Base-by-base conservation (phyloP, 1,140 invertebrate genomes). In the Thalassaphorura encarpata region DNA sequence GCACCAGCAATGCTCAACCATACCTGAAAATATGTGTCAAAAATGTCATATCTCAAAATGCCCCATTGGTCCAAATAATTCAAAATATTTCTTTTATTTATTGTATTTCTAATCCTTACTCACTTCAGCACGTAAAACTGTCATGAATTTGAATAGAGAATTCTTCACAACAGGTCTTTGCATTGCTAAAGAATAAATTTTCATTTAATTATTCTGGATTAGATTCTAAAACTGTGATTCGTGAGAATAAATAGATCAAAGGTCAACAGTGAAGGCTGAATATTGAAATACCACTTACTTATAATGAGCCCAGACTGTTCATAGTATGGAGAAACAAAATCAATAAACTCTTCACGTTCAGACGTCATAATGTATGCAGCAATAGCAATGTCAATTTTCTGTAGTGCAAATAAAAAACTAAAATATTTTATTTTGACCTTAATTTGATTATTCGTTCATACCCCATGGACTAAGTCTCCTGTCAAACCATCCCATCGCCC, bases 71-170 rank as follows among this genome's bases (percentile, higher is more conserved):
- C 19, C 6, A 15, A 26, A 47, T 4, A 13, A 16, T 19, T 47
- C 21, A 47, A 8, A 13, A 13, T 47, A 5, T 13, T 24, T 24
- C 27, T 15, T 26, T 13, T 47, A 24, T 24, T 19, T 13, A 26
- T 8, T 28, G 23, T 24, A 13, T 47, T 8, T 45, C n/a, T n/a
- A 45, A 33, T 29, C n/a, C 43, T n/a, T 18, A 41, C 33, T 52
- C 8, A 93, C 89, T 71, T 93, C 88, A 0, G 83, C 69, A 27
- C 83, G 80, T 1, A 93, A 72, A 0, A 93, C 89, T 0, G 87
- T 90, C 88, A 92, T 91, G 71, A 92, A 93, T 72, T 91, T 91
- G 70, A 93, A 93, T 0, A 91, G 72, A 0, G 86, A 89, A 2
- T 86, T 87, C 67, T 85, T 82, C 0, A 82, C 74, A 1, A 87